phyloP scores from a whole-genome alignment of 2,797 vertebrate species.

The Setipinna tenuifilis region DNA sequence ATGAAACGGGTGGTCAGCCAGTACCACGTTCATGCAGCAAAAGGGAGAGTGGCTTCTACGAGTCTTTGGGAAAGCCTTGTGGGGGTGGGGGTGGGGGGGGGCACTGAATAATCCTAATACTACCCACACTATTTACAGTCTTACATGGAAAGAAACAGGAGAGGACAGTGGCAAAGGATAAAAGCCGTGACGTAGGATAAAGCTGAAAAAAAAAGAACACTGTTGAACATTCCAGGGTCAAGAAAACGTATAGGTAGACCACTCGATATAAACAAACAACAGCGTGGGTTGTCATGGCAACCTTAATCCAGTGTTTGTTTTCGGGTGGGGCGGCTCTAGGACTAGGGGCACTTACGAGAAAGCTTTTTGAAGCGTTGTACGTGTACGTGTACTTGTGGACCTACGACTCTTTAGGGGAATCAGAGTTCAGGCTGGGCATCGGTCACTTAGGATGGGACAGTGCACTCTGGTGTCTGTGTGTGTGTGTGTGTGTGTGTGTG shows the following conservation, averaged over 20 bases:
- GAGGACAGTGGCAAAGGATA: not conserved
- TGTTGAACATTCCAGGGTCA: not conserved
- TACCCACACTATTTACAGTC: constrained; percentile 9
- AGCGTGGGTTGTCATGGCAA: not conserved
- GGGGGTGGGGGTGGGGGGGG: no score
- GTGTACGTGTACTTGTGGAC: no score
- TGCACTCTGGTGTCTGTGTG: no score
- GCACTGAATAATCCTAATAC: not conserved
- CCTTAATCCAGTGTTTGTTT: no score
- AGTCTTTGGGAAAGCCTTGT: constrained; percentile 1
- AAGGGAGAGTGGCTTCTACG: not conserved
- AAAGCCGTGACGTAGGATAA: not conserved
- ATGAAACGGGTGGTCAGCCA: not conserved
- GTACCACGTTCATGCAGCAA: not conserved
- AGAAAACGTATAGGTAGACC: not conserved
- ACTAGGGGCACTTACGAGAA: no score
- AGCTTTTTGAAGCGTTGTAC: no score
- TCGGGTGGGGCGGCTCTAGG: no score
- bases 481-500: no score
- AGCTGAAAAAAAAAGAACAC: not conserved
- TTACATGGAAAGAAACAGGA: not conserved
- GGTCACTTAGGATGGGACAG: no score
- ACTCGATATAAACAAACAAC: not conserved
- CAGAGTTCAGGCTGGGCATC: no score
- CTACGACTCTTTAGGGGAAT: no score